phyloP scores from a whole-genome alignment of 2,797 vertebrate species.

The Mus spretus region DNA sequence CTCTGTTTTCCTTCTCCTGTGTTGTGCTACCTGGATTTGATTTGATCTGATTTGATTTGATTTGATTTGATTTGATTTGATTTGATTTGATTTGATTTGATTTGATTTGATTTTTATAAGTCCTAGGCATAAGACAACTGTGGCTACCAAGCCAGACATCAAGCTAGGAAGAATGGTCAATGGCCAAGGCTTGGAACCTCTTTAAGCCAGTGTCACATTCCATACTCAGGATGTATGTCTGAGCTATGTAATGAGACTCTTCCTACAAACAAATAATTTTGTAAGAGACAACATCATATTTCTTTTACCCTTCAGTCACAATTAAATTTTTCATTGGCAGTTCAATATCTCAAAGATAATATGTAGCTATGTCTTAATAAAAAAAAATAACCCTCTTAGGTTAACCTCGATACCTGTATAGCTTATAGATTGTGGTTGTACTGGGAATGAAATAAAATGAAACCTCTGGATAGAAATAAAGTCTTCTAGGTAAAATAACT shows the following conservation, averaged over 20 bases:
- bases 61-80: background rate
- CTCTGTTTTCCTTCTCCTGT: background rate
- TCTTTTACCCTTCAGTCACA: conserved; percentile 19
- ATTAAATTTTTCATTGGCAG: conserved; percentile 17
- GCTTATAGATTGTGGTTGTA: background rate
- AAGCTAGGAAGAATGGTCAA: background rate
- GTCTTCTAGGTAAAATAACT: background rate
- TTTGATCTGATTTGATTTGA: background rate
- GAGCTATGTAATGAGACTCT: background rate
- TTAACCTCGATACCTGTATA: background rate
- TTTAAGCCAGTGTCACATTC: background rate
- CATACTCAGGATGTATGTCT: background rate
- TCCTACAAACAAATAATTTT: background rate
- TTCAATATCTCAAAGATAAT: conserved; percentile 9
- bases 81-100: background rate
- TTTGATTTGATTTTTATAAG: background rate
- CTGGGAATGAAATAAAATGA: background rate
- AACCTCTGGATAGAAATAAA: background rate
- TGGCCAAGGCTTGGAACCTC: background rate
- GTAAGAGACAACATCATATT: conserved; percentile 6
- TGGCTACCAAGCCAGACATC: background rate
- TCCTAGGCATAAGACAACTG: background rate
- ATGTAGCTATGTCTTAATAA: background rate
- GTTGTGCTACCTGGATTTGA: background rate
- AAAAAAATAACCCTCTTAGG: conserved; percentile 25